Conservation (phyloP, 2,797 vertebrate species). For the Catharus ustulatus region DNA sequence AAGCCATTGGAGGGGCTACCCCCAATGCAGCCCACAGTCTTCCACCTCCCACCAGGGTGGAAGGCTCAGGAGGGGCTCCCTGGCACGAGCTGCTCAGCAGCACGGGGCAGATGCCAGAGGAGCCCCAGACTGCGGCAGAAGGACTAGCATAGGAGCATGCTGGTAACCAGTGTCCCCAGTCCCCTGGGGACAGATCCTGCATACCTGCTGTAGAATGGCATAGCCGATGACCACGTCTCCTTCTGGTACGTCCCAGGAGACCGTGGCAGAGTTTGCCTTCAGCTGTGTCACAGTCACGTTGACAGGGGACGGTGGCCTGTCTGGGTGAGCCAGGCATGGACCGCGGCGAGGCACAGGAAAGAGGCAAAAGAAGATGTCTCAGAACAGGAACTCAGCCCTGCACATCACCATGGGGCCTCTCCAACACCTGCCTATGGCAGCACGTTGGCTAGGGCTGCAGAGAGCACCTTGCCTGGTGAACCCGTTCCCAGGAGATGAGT, state of each 20-base stretch:
- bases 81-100: background rate
- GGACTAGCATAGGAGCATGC: background rate
- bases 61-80: background rate
- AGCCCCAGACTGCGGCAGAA: fast-evolving
- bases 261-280: slow-evolving; percentile 92
- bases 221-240: slow-evolving; percentile 97
- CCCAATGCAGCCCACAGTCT: background rate
- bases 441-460: background rate
- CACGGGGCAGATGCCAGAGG: background rate
- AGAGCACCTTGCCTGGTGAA: background rate
- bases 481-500: background rate
- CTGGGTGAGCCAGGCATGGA: slow-evolving; percentile 68
- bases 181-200: background rate
- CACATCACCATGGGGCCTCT: background rate
- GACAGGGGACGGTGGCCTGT: slow-evolving; percentile 92
- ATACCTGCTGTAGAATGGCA: slow-evolving; percentile 95
- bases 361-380: slow-evolving; percentile 19
- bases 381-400: background rate
- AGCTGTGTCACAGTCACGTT: slow-evolving; percentile 95
- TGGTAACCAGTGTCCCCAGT: background rate
- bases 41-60: background rate
- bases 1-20: background rate
- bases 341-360: background rate
- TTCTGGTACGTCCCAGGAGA: slow-evolving; percentile 97
- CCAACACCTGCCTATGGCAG: background rate